phyloP scores from a whole-genome alignment of 2,888 invertebrate genomes.

The Nasonovia ribisnigri region DNA sequence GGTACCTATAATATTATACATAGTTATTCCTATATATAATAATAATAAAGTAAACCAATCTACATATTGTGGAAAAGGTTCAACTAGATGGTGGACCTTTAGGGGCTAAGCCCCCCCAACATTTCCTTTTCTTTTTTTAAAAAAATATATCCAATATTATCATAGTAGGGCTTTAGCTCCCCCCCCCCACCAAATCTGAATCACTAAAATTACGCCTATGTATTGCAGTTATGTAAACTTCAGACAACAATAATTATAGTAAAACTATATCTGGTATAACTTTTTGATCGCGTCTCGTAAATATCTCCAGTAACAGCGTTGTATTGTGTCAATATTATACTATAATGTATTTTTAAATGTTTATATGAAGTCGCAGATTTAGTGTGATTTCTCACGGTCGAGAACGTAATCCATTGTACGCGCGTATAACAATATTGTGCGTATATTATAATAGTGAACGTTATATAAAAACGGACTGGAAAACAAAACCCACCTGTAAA shows the following conservation, averaged over 20 bases:
- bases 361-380: background rate
- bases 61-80: background rate
- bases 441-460: background rate
- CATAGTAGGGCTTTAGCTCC: too few species aligned
- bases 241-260: too few species aligned
- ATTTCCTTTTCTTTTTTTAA: too few species aligned
- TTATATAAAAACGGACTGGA: background rate
- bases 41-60: background rate
- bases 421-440: background rate
- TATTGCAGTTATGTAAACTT: too few species aligned
- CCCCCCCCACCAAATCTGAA: too few species aligned
- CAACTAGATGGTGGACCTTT: too few species aligned
- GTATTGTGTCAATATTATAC: background rate
- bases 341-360: background rate
- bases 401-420: background rate
- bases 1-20: too few species aligned
- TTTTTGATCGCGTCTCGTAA: background rate
- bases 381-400: conserved; percentile 55
- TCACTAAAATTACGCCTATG: too few species aligned
- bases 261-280: too few species aligned
- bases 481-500: conserved; percentile 5
- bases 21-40: too few species aligned
- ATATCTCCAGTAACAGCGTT: background rate
- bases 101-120: too few species aligned
- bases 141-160: too few species aligned